Percentiles rank a stretch among this genome's conserved stretches.
Evolutionary conservation across 1,140 invertebrate genomes (phyloP).

Genomic region (Brachionus manjavacas): DNA sequence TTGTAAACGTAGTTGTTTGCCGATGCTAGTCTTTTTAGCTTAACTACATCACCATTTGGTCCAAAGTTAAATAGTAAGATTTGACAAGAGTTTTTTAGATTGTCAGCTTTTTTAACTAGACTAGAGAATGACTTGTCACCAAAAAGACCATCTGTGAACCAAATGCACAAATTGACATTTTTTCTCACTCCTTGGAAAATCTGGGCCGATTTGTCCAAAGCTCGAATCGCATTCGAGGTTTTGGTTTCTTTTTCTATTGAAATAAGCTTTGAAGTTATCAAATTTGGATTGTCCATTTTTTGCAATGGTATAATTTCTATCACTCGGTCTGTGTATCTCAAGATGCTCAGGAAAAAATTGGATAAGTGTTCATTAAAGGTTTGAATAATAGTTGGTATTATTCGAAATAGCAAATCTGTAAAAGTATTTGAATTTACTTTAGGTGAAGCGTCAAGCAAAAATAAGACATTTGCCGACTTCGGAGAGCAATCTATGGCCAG

Average conservation of each 20-base stretch:
- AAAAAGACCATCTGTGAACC: background rate
- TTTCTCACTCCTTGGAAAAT: background rate
- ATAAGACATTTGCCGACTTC: background rate
- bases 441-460: background rate
- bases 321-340: background rate
- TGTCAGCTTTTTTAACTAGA: background rate
- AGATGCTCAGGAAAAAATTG: background rate
- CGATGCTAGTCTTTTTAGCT: background rate
- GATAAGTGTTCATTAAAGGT: background rate
- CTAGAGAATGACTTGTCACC: background rate
- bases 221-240: background rate
- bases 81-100: background rate
- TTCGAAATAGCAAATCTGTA: background rate
- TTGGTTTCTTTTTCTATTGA: background rate
- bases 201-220: background rate
- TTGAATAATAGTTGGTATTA: background rate
- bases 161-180: background rate
- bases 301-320: conserved; percentile 1
- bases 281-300: background rate
- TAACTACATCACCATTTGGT: background rate
- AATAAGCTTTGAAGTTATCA: background rate
- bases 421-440: conserved; percentile 8
- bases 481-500: background rate
- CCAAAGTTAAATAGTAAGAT: background rate
- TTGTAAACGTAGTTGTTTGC: background rate